Conservation (phyloP, 1,140 invertebrate species). For the Halyomorpha halys region DNA sequence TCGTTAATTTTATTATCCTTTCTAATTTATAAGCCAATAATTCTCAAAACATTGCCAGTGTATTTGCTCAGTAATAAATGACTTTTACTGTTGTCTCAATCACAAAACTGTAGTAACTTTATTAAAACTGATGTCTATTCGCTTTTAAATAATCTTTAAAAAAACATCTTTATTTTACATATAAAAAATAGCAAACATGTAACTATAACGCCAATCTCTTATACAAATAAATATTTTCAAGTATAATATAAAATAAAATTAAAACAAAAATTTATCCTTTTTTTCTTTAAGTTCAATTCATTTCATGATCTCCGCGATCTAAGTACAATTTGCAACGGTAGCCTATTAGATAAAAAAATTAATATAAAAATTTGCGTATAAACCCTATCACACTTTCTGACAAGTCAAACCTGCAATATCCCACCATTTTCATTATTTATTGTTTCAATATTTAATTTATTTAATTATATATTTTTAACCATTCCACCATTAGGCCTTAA, state of each 20-base stretch:
- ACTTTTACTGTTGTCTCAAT: too few relatives aligned
- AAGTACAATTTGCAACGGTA: constrained; percentile 15
- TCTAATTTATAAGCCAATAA: too few relatives aligned
- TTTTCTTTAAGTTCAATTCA: not conserved
- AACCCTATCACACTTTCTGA: constrained; percentile 14
- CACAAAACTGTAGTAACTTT: constrained; percentile 1
- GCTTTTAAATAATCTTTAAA: not conserved
- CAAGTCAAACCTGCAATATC: constrained; percentile 9
- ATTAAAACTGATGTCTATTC: constrained; percentile 4
- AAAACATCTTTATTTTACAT: constrained; percentile 4
- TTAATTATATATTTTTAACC: constrained; percentile 7
- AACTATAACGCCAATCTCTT: not conserved
- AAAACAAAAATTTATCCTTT: not conserved
- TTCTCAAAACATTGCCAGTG: too few relatives aligned
- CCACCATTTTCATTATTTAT: constrained; percentile 5
- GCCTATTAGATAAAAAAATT: constrained; percentile 15
- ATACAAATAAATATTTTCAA: not conserved
- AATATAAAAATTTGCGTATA: constrained; percentile 18
- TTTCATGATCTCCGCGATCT: not conserved
- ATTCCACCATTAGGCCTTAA: constrained; percentile 17
- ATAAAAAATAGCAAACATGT: constrained; percentile 16
- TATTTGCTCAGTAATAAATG: too few relatives aligned
- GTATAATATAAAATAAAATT: not conserved
- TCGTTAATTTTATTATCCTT: too few relatives aligned
- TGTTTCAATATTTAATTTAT: too few relatives aligned